These are phyloP conservation scores for Cheilosia urbana DNA, from an alignment of 2,888 invertebrate genomes.

Conservation along the genomic window DNA sequence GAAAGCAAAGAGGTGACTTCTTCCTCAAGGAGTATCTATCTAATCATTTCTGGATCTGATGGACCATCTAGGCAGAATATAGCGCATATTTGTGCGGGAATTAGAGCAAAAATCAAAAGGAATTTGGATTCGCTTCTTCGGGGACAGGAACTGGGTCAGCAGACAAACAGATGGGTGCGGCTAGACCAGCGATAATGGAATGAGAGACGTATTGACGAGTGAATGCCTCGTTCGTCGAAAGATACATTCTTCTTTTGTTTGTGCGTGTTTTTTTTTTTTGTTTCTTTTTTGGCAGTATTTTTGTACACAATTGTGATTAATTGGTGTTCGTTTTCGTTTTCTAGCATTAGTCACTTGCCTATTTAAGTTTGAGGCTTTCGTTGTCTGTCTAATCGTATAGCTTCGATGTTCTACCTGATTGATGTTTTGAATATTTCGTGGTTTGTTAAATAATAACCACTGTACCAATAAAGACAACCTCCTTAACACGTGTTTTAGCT, in stretches of 20 bases:
- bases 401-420: neutral
- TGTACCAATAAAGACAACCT: too few species aligned
- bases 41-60: neutral
- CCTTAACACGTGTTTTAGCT: too few species aligned
- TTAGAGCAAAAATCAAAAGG: slow-evolving; percentile 45
- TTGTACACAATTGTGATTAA: slow-evolving; percentile 39
- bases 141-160: slow-evolving; percentile 45
- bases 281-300: neutral
- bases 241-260: neutral
- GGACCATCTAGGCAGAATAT: neutral
- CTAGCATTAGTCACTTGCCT: slow-evolving; percentile 31
- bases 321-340: slow-evolving; percentile 2
- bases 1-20: neutral
- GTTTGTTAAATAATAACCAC: slow-evolving; percentile 9
- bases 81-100: slow-evolving; percentile 30
- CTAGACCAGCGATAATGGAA: slow-evolving; percentile 42
- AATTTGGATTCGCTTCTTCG: slow-evolving; percentile 15
- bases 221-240: neutral
- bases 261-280: neutral
- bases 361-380: slow-evolving; percentile 13
- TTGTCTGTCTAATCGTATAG: neutral
- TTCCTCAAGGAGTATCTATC: neutral
- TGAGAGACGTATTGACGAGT: slow-evolving; percentile 41
- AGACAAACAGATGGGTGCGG: slow-evolving; percentile 62
- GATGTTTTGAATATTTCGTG: slow-evolving; percentile 10